Evolutionary conservation across 2,888 invertebrate genomes (phyloP).

Genomic region (Agrotis exclamationis): DNA sequence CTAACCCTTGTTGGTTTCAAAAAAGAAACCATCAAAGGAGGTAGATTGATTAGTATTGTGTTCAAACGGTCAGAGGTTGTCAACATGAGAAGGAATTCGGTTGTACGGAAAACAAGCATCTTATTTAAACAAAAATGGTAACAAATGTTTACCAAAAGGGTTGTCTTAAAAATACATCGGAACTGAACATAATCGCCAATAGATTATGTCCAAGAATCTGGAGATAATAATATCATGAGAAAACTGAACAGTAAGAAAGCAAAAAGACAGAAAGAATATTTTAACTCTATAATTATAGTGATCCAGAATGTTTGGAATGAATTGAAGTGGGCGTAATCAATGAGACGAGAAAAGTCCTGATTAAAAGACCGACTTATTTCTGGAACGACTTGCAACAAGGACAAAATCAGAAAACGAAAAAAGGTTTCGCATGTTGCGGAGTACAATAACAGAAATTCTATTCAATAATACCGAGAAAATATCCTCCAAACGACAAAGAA

Average conservation of each 20-base stretch:
- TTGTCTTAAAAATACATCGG: too few relatives aligned
- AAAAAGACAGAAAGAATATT: neutral
- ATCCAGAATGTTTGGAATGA: neutral
- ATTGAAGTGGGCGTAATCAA: neutral
- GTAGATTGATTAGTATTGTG: conserved; percentile 55
- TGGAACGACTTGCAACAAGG: neutral
- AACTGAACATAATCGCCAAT: too few relatives aligned
- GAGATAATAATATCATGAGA: too few relatives aligned
- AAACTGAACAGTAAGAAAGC: too few relatives aligned
- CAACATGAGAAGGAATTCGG: neutral
- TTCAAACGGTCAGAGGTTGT: conserved; percentile 17
- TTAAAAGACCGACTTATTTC: neutral
- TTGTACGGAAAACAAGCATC: neutral
- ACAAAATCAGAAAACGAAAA: neutral
- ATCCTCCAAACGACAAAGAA: conserved; percentile 49
- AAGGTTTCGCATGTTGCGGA: neutral
- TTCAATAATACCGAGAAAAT: conserved; percentile 7
- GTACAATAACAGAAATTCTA: neutral
- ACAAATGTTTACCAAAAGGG: too few relatives aligned
- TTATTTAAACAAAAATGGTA: too few relatives aligned
- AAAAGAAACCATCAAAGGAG: conserved; percentile 51
- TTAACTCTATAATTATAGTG: too few relatives aligned
- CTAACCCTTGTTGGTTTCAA: conserved; percentile 37
- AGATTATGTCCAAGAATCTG: too few relatives aligned
- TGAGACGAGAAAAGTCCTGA: neutral